Evolutionary conservation across 2,797 vertebrate species (phyloP).

Genomic region (Anableps anableps): DNA sequence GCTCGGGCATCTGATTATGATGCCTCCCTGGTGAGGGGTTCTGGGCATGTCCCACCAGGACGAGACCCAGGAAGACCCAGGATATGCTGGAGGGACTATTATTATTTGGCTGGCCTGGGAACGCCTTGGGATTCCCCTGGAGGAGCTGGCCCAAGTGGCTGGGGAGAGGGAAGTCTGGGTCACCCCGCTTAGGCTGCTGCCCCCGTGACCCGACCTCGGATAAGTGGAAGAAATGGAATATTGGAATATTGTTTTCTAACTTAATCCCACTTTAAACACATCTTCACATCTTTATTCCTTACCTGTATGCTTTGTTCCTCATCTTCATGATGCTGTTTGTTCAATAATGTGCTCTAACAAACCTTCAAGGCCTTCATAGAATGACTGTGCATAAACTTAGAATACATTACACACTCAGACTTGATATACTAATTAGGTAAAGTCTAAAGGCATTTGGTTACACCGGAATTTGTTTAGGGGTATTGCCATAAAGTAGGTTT

Average conservation of each 20-base stretch:
- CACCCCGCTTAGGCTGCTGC: too few relatives aligned
- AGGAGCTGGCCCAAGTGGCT: too few relatives aligned
- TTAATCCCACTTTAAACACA: background rate
- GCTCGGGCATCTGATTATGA: too few relatives aligned
- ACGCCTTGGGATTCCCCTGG: too few relatives aligned
- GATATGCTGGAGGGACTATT: too few relatives aligned
- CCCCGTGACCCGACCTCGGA: too few relatives aligned
- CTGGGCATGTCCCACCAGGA: too few relatives aligned
- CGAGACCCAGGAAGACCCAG: too few relatives aligned
- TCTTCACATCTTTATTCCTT: background rate
- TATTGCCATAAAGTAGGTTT: background rate
- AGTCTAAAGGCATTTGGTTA: background rate
- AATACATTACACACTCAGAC: background rate
- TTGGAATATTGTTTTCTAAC: background rate
- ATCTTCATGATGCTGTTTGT: background rate
- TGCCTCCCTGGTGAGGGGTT: too few relatives aligned
- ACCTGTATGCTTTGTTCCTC: background rate
- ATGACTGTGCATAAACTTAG: background rate
- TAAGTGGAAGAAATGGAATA: too few relatives aligned
- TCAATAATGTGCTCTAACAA: background rate
- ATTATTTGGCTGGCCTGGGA: too few relatives aligned
- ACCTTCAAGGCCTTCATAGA: background rate
- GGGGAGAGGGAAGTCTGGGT: too few relatives aligned
- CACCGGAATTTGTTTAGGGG: background rate
- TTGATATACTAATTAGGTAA: background rate